Percentiles rank a stretch among this genome's conserved stretches.
These are phyloP conservation scores for human (Homo sapiens) DNA, from an alignment of 2,113 vertebrate genomes.

Conservation along the genomic window GRCh38 chr9:93313001-93313500, in stretches of 20 bases:
- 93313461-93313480: neutral
- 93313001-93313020: neutral
- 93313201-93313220: neutral
- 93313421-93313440: neutral
- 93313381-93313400: neutral
- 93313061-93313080: neutral
- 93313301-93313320: neutral
- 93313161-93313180: neutral
- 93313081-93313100: neutral
- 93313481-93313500: neutral
- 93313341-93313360: neutral
- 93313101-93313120: neutral
- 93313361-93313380: neutral
- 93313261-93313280: slow-evolving; percentile 8
- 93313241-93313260: neutral
- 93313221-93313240: neutral
- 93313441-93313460: neutral
- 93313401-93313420: neutral
- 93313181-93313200: neutral
- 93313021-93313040: neutral
- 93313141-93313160: neutral
- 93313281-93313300: neutral
- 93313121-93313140: neutral
- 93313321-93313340: neutral
- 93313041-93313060: neutral